Base-by-base conservation (phyloP, 2,113 vertebrate species). In the Diglossa brunneiventris region DNA sequence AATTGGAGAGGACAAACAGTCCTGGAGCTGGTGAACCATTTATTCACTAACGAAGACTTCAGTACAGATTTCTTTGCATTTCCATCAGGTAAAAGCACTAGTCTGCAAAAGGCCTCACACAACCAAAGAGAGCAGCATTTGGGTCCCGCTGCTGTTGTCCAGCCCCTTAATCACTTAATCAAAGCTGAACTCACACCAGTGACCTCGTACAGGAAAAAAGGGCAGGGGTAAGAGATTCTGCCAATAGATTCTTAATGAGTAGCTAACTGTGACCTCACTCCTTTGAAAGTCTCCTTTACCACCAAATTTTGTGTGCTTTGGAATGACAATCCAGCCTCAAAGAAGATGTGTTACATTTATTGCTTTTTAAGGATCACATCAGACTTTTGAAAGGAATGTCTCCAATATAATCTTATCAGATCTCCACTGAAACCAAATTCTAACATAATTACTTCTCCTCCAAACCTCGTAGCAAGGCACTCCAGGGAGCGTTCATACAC, bases 361-460 rank as follows among this genome's bases (percentile, higher is more conserved):
- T 52, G 58, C n/a, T 80, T 89, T 96, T 94, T 91, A 67, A 89
- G 61, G 74, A 95, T 95, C 83, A 37, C 44, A 87, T 56, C 53
- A 70, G 58, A 74, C 55, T 96, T 95, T 47, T 72, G 63, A 93
- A 96, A 94, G 75, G 74, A 92, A 96, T 44, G 53, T 53, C 69
- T 90, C 68, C 62, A 72, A 61, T 69, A 90, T 93, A 97, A 96
- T 89, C 83, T 95, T 94, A 97, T 92, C 70, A 93, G 81, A 91
- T 83, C 70, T 95, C 94, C 83, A 67, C 76, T 93, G 88, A 94
- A 97, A 88, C 70, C 16, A 2, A 97, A 95, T 94, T 83, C 81
- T 97, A 95, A 97, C 70, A 55, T 69, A 83, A 96, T 89, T 94
- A 88, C 70, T 91, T 95, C 59, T 95, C 64, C 93, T 96, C 80